Evolutionary conservation across 2,888 invertebrate species (phyloP), one percentile per base, ranked within the genome.

Genomic region (Oxyteleia sp.): DNA sequence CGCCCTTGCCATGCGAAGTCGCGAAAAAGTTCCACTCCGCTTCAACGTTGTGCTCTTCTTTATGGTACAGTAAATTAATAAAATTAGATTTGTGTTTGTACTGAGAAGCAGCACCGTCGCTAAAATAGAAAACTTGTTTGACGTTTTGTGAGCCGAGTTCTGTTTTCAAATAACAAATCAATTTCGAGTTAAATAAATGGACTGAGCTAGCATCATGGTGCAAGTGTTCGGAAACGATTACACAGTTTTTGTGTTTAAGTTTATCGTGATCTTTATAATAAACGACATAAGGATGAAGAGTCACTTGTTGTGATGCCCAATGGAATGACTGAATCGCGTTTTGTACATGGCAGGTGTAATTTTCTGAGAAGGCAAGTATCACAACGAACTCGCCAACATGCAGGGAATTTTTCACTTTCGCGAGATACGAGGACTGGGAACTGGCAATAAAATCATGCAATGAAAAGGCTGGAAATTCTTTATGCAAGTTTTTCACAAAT

Each of bases 11-110:
- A 35, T 78, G 78, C n/a, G 78, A 72, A 47, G 74, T 68, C 16
- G 78, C 78, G 35, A 82, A 76, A 72, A 82, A 82, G 23, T 66
- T 63, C 76, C 43, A 82, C 18, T 76, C 76, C 0, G 71, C 64
- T n/a, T 71, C 49, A 57, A 59, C 57, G 16, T 49, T 35, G 26
- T 38, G 32, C 32, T 71, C 59, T 15, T 71, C 47, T 26, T 71
- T 59, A 43, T 59, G 59, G 13, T 32, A 43, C 4, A 43, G 2
- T 4, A 55, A 43, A 43, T 55, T 68, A 23, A 53, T 55, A n/a
- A 68, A 68, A 32, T 57, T 57, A 10, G 43, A 69, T 32, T 69
- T 69, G 32, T 57, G 45, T 35, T 57, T 72, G 16, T 72, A 72
- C 4, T 72, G 71, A 16, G 59, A 49, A 35, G 49, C 61, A 11